Conservation (phyloP, 2,797 vertebrate species). For the Malacoraja senta region DNA sequence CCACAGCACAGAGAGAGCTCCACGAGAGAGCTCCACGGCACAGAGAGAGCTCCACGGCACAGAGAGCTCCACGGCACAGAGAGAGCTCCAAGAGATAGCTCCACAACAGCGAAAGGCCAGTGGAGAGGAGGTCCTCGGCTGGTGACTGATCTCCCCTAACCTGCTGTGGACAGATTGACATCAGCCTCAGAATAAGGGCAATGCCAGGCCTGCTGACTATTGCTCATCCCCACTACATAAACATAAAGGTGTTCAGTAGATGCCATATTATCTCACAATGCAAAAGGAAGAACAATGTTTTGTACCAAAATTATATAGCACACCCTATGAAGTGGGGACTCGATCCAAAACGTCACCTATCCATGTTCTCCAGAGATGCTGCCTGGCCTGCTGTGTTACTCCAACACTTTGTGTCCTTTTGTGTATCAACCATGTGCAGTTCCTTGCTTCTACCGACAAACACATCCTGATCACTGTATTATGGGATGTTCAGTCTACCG, state of each 20-base stretch:
- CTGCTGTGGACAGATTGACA: background rate
- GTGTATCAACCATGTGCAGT: too few species aligned
- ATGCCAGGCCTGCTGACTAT: background rate
- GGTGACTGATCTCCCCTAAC: background rate
- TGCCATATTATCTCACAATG: background rate
- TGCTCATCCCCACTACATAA: background rate
- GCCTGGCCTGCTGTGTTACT: too few species aligned
- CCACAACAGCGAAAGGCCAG: too few species aligned
- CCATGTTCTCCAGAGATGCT: too few species aligned
- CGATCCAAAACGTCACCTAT: too few species aligned
- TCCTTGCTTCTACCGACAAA: background rate
- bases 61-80: too few species aligned
- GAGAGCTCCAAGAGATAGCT: too few species aligned
- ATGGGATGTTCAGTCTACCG: background rate
- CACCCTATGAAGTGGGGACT: too few species aligned
- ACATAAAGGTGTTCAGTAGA: background rate
- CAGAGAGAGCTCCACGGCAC: too few species aligned
- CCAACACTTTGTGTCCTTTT: too few species aligned
- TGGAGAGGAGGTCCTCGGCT: background rate
- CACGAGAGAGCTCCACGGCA: too few species aligned
- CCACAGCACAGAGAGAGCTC: too few species aligned
- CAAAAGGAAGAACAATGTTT: background rate
- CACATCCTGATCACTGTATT: background rate
- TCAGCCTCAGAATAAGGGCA: background rate
- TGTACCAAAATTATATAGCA: background rate